Evolutionary conservation across 2,888 invertebrate genomes (phyloP).

Genomic region (Drosophila putrida): DNA sequence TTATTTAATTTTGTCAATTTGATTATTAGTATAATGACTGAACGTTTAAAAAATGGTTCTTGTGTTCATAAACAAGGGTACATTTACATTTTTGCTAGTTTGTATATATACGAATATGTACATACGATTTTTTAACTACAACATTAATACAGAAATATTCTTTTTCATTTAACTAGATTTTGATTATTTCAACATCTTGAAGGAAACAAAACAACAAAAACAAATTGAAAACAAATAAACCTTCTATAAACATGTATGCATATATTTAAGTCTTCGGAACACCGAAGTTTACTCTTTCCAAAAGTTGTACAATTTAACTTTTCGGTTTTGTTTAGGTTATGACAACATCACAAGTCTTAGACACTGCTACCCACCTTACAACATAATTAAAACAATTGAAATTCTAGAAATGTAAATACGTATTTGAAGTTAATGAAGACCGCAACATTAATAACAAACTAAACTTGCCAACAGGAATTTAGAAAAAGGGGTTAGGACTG

Average conservation of each 20-base stretch:
- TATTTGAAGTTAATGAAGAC: too few relatives aligned
- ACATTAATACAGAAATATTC: slow-evolving; percentile 48
- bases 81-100: slow-evolving; percentile 47
- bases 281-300: slow-evolving; percentile 59
- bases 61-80: slow-evolving; percentile 42
- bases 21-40: slow-evolving; percentile 30
- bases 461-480: background rate
- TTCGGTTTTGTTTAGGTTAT: background rate
- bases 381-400: slow-evolving; percentile 1
- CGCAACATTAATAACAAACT: too few relatives aligned
- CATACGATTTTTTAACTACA: slow-evolving; percentile 55
- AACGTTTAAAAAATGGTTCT: slow-evolving; percentile 45
- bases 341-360: background rate
- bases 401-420: background rate
- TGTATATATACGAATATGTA: slow-evolving; percentile 45
- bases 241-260: slow-evolving; percentile 50
- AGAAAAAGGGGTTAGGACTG: background rate
- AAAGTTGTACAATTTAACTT: slow-evolving; percentile 40
- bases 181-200: slow-evolving; percentile 16
- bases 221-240: slow-evolving; percentile 26
- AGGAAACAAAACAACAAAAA: slow-evolving; percentile 4
- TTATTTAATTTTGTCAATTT: slow-evolving; percentile 24
- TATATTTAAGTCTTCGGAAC: slow-evolving; percentile 29
- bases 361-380: background rate
- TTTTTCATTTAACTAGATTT: slow-evolving; percentile 21